These are phyloP conservation scores for Chaetorhynchus papuensis DNA, from an alignment of 2,113 vertebrate genomes.

Conservation along the genomic window DNA sequence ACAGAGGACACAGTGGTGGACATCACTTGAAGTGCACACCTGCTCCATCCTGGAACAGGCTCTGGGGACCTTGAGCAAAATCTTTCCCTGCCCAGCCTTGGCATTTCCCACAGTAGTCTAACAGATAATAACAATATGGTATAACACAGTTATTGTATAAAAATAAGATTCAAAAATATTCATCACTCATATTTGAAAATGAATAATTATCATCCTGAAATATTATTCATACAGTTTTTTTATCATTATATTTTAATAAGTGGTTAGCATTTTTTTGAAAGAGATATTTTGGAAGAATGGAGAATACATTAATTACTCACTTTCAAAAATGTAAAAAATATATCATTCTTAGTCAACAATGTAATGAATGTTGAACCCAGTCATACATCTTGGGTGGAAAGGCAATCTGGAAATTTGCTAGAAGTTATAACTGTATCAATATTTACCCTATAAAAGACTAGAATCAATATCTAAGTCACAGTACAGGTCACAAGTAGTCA, in stretches of 20 bases:
- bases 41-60: background rate
- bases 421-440: background rate
- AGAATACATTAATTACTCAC: background rate
- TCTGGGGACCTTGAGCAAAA: background rate
- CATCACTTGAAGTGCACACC: background rate
- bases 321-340: background rate
- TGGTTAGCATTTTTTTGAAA: background rate
- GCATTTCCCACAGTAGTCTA: background rate
- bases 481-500: background rate
- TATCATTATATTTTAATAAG: background rate
- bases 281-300: background rate
- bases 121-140: background rate
- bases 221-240: background rate
- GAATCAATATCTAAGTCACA: conserved; percentile 6
- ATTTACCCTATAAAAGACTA: background rate
- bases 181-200: background rate
- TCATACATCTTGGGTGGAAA: background rate
- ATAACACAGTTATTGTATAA: background rate
- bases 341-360: background rate
- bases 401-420: background rate
- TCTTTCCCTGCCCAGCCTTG: background rate
- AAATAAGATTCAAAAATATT: background rate
- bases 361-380: background rate
- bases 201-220: background rate
- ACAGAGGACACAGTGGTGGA: too few relatives aligned